Evolutionary conservation across 2,888 invertebrate genomes (phyloP), one percentile per base, ranked within the genome.

Genomic region (Drosophila pegasa): DNA sequence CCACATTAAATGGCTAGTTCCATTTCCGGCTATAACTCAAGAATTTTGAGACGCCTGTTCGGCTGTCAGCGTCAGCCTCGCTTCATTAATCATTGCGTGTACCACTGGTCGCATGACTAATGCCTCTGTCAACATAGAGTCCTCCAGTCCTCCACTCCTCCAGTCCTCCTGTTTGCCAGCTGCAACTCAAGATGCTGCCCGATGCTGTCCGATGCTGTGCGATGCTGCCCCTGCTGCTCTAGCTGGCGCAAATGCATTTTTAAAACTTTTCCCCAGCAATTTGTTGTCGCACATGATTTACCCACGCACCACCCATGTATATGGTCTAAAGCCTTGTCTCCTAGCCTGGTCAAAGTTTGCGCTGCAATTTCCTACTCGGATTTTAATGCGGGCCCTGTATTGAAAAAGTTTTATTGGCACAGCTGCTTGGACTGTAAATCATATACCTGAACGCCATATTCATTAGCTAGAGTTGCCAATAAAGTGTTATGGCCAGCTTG

Each of bases 391-490:
- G 50, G 25, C 25, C 27, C 33, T 60, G 62, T 82, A 85, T 87
- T 87, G 79, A 78, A 87, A 87, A 87, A 87, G 76, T 88, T 88
- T 87, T 88, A 88, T 85, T 88, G 80, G 65, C 69, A 68, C 84
- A 88, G 68, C 75, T 80, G 80, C 25, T 61, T 8, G 22, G 18
- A 54, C 57, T 47, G 33, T 3, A 20, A 18, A 45, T 52, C 59
- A 35, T 48, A 50, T 68, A 84, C 79, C 76, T 74, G 80, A 79
- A 50, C 45, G 50, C 63, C 61, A 71, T 69, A 67, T 69, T 69
- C 59, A 71, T 72, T 73, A 74, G 52, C 48, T 50, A 63, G 62
- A 62, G 50, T 71, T 81, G 54, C 54, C 62, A 67, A 67, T 67
- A 29, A 47, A 52, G 25, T 45, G 40, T n/a, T n/a, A 43, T 18